Conservation (phyloP, 92 coral and sea anemone genomes). For the Porites lobata region DNA sequence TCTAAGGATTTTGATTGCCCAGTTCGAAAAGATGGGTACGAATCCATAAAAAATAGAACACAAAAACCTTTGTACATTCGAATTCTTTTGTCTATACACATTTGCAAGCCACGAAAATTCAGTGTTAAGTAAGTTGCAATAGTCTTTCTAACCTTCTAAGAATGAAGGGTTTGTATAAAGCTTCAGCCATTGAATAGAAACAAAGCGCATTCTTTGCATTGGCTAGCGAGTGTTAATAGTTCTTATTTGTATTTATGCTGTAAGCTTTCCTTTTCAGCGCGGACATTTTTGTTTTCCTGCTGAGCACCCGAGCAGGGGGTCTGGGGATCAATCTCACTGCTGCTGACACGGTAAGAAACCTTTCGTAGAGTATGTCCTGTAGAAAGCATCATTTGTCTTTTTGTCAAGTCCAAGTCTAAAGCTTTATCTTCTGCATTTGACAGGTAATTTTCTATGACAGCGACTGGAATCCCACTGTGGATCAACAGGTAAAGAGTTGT, state of each 20-base stretch:
- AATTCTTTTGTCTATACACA: too few relatives aligned
- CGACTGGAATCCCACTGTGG: conserved; percentile 99
- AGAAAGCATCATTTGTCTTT: background rate
- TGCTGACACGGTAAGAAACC: conserved; percentile 90
- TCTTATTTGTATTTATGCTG: background rate
- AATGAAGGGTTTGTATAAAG: too few relatives aligned
- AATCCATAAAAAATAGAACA: too few relatives aligned
- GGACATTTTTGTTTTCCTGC: conserved; percentile 94
- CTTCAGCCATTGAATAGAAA: too few relatives aligned
- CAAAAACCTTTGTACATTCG: too few relatives aligned
- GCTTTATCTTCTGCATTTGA: background rate
- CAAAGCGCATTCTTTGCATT: background rate
- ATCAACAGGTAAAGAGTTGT: conserved; percentile 82
- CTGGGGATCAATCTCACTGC: conserved; percentile 98
- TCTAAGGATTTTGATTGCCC: too few relatives aligned
- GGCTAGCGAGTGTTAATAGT: background rate
- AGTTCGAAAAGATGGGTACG: too few relatives aligned
- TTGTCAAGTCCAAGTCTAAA: background rate
- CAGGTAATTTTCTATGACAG: conserved; percentile 98
- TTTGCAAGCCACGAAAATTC: too few relatives aligned
- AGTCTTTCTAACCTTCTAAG: too few relatives aligned
- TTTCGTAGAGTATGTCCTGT: too few relatives aligned
- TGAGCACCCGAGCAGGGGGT: conserved; percentile 99
- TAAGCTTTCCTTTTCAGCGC: conserved; percentile 67
- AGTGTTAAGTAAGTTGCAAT: too few relatives aligned